These are phyloP conservation scores for Phasia obesa DNA, from an alignment of 2,888 invertebrate species.

Conservation along the genomic window DNA sequence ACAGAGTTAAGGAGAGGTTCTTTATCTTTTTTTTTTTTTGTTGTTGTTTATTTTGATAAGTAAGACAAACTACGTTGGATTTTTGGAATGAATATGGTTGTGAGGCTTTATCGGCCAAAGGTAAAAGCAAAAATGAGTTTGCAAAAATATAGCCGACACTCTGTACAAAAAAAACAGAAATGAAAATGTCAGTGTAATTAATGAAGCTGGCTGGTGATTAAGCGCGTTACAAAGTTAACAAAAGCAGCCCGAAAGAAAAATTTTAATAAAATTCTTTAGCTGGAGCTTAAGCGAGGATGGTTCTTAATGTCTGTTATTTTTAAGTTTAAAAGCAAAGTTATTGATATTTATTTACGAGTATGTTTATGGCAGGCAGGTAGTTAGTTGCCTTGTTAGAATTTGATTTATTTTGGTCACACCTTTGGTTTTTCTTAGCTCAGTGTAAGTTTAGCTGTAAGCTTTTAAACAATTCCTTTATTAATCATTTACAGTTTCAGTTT, in stretches of 20 bases:
- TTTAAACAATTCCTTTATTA: constrained; percentile 46
- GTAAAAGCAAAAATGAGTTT: constrained; percentile 2
- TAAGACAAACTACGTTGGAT: constrained; percentile 30
- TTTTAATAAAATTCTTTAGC: constrained; percentile 1
- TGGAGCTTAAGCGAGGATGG: too few relatives aligned
- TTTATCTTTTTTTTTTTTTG: background rate
- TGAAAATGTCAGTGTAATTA: constrained; percentile 30
- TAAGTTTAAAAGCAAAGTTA: constrained; percentile 16
- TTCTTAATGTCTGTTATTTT: too few relatives aligned
- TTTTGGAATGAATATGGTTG: constrained; percentile 16
- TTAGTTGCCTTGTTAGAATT: constrained; percentile 47
- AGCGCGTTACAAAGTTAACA: constrained; percentile 15
- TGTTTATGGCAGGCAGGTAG: too few relatives aligned
- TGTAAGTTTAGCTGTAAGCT: background rate
- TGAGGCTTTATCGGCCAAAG: background rate
- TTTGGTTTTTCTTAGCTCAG: constrained; percentile 47
- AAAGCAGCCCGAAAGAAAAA: background rate
- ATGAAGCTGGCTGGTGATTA: constrained; percentile 40
- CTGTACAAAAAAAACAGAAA: too few relatives aligned
- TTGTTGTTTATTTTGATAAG: constrained; percentile 9
- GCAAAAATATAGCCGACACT: constrained; percentile 10
- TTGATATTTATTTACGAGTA: constrained; percentile 9
- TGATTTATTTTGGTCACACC: constrained; percentile 62
- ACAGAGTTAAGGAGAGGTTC: background rate
- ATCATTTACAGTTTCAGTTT: constrained; percentile 14